These are phyloP conservation scores for Morphnarchus princeps DNA, from an alignment of 2,113 vertebrate genomes.

Conservation along the genomic window DNA sequence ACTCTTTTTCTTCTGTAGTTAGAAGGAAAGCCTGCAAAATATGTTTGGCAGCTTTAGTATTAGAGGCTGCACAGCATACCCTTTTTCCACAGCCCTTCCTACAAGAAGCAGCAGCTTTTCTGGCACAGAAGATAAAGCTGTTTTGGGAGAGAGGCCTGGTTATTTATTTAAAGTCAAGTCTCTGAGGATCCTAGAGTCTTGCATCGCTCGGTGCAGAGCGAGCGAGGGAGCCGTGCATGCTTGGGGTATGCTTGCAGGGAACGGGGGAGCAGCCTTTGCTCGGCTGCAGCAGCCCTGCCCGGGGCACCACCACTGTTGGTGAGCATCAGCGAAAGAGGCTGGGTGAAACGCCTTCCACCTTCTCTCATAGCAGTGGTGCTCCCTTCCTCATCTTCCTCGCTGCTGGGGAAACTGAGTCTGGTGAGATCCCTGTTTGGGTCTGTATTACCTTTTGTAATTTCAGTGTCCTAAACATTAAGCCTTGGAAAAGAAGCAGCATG, in stretches of 20 bases:
- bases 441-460: background rate
- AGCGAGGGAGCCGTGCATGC: background rate
- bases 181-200: background rate
- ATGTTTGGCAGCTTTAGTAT: background rate
- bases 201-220: accelerated
- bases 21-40: background rate
- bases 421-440: background rate
- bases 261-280: background rate
- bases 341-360: too few species aligned
- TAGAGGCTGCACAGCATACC: background rate
- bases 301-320: accelerated
- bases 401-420: background rate
- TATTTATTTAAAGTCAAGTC: background rate
- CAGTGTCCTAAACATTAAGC: background rate
- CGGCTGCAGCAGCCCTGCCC: background rate
- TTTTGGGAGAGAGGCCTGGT: background rate
- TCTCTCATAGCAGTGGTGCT: background rate
- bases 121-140: background rate
- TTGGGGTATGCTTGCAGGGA: accelerated
- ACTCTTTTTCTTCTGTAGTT: background rate
- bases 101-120: background rate
- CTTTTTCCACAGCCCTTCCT: background rate
- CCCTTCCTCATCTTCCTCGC: background rate
- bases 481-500: background rate
- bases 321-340: background rate